A percentile compares a stretch with the other conserved stretches of the same genome.
Evolutionary conservation across 2,888 invertebrate genomes (phyloP).

Genomic region (Salpingus planirostris): DNA sequence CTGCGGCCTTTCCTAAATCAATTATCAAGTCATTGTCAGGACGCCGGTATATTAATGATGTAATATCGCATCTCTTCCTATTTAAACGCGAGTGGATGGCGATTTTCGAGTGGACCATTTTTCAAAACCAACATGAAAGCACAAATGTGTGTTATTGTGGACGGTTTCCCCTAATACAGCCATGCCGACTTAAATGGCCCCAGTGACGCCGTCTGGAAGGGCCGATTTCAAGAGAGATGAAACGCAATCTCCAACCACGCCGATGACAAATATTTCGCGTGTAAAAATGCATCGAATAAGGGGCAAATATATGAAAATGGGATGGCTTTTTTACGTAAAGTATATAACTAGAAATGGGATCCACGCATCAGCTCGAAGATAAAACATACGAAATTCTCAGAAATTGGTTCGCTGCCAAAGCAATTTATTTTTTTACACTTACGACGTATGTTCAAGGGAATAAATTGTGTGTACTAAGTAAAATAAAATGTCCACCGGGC

Average conservation of each 20-base stretch:
- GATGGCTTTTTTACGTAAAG: constrained; percentile 38
- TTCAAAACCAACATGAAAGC: no score
- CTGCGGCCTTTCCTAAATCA: constrained; percentile 14
- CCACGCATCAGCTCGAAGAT: constrained; percentile 37
- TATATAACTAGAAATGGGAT: constrained; percentile 35
- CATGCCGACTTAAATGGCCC: no score
- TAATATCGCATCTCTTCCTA: no score
- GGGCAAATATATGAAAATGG: constrained; percentile 40
- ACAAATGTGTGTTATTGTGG: no score
- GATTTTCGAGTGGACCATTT: no score
- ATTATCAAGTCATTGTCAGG: constrained; percentile 5
- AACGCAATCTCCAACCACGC: no score
- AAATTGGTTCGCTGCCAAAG: constrained; percentile 40
- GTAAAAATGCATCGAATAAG: constrained; percentile 35
- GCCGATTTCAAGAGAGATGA: no score
- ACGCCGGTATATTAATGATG: not conserved
- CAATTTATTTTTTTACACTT: constrained; percentile 32
- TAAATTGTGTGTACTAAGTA: constrained; percentile 12
- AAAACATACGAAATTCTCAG: constrained; percentile 38
- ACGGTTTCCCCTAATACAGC: no score
- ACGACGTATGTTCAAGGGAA: constrained; percentile 14
- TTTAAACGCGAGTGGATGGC: no score
- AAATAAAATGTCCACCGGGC: no score
- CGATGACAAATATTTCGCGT: constrained; percentile 25
- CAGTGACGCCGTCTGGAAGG: no score